These are phyloP conservation scores for Chaetodon trifascialis DNA, from an alignment of 2,113 vertebrate genomes.

Conservation along the genomic window DNA sequence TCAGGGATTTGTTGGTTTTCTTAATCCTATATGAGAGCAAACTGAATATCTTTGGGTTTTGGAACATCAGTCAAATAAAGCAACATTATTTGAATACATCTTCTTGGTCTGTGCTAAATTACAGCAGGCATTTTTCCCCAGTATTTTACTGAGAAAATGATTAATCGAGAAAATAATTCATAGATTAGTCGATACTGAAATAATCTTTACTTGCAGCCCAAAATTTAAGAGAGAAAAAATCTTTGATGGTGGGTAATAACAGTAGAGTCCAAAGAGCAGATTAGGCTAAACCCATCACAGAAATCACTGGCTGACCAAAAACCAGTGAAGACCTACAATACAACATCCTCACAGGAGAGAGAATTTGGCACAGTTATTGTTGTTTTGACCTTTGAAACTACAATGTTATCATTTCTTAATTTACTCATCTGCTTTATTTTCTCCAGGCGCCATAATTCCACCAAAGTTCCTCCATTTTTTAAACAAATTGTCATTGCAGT, in stretches of 20 bases:
- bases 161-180: background rate
- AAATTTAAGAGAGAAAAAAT: background rate
- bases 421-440: constrained; percentile 17
- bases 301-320: background rate
- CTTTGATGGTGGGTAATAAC: background rate
- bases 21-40: background rate
- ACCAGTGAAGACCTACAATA: background rate
- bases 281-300: background rate
- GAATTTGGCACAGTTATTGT: background rate
- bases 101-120: background rate
- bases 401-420: constrained; percentile 12
- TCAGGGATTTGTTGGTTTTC: background rate
- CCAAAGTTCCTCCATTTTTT: background rate
- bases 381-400: constrained; percentile 29
- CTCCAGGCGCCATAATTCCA: background rate
- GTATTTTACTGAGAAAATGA: background rate
- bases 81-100: background rate
- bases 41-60: background rate
- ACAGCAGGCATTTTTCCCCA: background rate
- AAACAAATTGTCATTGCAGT: background rate
- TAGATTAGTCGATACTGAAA: background rate
- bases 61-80: background rate
- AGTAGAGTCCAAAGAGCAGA: background rate
- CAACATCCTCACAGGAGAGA: background rate
- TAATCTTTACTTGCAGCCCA: background rate